A percentile compares a stretch with the other conserved stretches of the same genome.
These are phyloP conservation scores for Urocolius indicus DNA, from an alignment of 2,113 vertebrate genomes.

Conservation along the genomic window DNA sequence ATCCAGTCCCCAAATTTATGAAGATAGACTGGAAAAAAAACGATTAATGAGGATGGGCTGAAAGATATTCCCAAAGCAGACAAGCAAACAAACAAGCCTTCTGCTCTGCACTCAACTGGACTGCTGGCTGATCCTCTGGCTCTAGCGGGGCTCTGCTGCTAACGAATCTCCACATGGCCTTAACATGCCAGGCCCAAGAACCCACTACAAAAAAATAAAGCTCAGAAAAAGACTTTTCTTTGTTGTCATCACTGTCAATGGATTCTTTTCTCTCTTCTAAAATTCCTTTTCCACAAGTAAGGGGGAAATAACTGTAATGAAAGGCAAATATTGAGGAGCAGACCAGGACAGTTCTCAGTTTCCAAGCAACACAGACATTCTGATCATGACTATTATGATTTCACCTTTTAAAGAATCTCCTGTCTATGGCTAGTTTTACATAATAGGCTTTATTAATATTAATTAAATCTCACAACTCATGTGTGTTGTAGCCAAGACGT, in stretches of 20 bases:
- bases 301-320: not conserved
- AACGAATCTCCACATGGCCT: rapidly evolving
- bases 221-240: not conserved
- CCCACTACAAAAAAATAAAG: not conserved
- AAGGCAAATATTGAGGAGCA: slow-evolving; percentile 35
- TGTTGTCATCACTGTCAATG: not conserved
- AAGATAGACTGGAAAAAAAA: not conserved
- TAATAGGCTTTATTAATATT: not conserved
- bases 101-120: rapidly evolving
- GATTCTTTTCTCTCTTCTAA: not conserved
- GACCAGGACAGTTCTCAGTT: slow-evolving; percentile 32
- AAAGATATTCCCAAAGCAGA: not conserved
- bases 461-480: not conserved
- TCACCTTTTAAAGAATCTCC: slow-evolving; percentile 48
- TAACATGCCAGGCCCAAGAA: not conserved
- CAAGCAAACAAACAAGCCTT: not conserved
- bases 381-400: slow-evolving; percentile 39
- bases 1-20: not conserved
- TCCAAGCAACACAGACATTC: slow-evolving; percentile 45
- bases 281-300: not conserved
- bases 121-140: not conserved
- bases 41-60: not conserved
- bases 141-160: not conserved
- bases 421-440: slow-evolving; percentile 22
- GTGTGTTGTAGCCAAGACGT: not conserved